These are phyloP conservation scores for Vidua macroura DNA, from an alignment of 2,113 vertebrate genomes.

Conservation along the genomic window DNA sequence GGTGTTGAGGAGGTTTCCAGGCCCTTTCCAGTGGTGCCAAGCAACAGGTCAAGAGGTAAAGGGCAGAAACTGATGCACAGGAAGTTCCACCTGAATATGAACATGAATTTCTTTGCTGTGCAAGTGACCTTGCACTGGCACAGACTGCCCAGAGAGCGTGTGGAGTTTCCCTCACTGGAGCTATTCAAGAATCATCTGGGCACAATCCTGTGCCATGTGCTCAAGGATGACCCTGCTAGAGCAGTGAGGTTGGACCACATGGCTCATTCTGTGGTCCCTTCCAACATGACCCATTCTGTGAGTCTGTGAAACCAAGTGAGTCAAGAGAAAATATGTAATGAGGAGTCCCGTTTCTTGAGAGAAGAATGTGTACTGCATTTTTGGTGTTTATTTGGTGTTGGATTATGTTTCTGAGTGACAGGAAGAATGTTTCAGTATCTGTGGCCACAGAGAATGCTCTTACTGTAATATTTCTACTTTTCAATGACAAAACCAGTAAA, in stretches of 20 bases:
- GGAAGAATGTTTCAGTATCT: neutral
- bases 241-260: neutral
- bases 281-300: neutral
- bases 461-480: neutral
- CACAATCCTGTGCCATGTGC: neutral
- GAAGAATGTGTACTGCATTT: neutral
- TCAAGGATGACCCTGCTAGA: neutral
- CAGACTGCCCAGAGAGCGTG: neutral
- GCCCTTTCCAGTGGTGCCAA: neutral
- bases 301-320: neutral
- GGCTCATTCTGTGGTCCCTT: neutral
- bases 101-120: neutral
- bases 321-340: neutral
- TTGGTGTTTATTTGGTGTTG: neutral
- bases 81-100: neutral
- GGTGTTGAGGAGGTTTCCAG: neutral
- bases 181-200: neutral
- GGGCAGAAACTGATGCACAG: neutral
- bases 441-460: constrained; percentile 22
- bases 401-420: neutral
- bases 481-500: neutral
- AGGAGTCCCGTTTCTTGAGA: neutral
- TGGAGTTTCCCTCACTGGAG: neutral
- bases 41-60: neutral
- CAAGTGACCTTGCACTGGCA: neutral